Evolutionary conservation across 1,140 invertebrate species (phyloP), one percentile per base, ranked within the genome.

Genomic region (Scaptomyza montana): DNA sequence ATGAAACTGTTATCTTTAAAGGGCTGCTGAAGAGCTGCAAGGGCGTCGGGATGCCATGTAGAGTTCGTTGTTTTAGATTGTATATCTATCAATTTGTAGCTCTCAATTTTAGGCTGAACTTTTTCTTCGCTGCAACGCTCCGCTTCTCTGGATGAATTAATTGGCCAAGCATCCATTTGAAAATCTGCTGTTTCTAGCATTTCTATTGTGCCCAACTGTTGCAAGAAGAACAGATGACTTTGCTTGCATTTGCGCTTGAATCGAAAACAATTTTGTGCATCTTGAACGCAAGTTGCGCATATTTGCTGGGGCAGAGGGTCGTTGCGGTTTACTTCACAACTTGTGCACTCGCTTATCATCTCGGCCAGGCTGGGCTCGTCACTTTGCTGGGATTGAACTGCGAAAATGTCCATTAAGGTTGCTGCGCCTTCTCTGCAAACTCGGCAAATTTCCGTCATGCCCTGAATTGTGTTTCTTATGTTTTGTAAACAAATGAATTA

Each of bases 231-330:
- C n/a, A 36, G 55, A 39, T 72, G 69, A 2, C 63, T 72, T 54
- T 67, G 41, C 7, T 72, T 63, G 49, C 63, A 72, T 12, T 66
- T 46, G 3, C 63, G 69, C 33, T 67, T 72, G 21, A 72, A 72
- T 5, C 55, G 33, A 12, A 54, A 72, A 9, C 33, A 65, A 36
- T 46, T 43, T n/a, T 66, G 39, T 1, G 49, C 69, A 2, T 41
- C 63, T 4, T 28, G 1, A 1, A 60, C 49, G 49, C 69, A 72
- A 9, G 47, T 13, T 9, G 41, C n/a, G 55, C 69, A 72, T 49
- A 72, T 54, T 46, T 72, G 55, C 55, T 72, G 69, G 12, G 69
- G 69, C 21, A 72, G 16, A 5, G 63, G 55, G 39, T 72, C 69
- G 19, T 67, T 30, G 12, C 50, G 49, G 16, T 19, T 59, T 5